Evolutionary conservation across 1,140 invertebrate genomes (phyloP), one percentile per base, ranked within the genome.

Genomic region (Eriocheir sinensis): DNA sequence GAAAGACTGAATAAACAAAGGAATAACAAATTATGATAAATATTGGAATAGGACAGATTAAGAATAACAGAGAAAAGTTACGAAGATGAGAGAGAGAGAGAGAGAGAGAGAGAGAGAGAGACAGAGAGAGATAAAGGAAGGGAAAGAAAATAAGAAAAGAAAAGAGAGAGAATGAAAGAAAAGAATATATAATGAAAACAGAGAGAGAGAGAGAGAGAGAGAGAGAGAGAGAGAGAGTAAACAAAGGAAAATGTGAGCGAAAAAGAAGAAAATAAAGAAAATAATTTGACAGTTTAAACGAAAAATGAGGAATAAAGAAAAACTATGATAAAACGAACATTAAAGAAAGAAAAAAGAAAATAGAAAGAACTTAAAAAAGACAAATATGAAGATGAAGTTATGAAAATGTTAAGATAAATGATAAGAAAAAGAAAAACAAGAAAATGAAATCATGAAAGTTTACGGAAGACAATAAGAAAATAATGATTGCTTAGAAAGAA

Each of bases 91-190:
- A 36, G 38, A 85, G 81, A 86, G 30, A 40, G 83, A 38, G 40
- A 86, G 83, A 86, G 83, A 41, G 83, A 86, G 83, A 86, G 27
- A 41, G 2, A 86, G 34, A 86, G 27, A 86, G 40, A 86, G 21
- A 40, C 4, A 86, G 40, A 38, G 21, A 86, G 40, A 36, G 36
- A 17, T 30, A 2, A 34, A 38, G 40, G 0, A 0, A 86, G 40
- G 0, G 6, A 40, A 34, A 2, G 9, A 34, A 6, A 27, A n/a
- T 17, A 86, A 86, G 2, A 40, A 30, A 86, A 36, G 21, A 12
- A 72, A n/a, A n/a, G n/a, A 21, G 8, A 72, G n/a, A 6, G n/a
- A 72, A 21, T n/a, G 44, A 48, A 48, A 48, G 4, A 4, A 15
- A 48, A 48, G 15, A 48, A 48, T 48, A 8, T 48, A 15, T 8